Percentiles rank a stretch among this genome's conserved stretches.
phyloP scores from a whole-genome alignment of 1,140 invertebrate genomes.

The Sycophaga agraensis region DNA sequence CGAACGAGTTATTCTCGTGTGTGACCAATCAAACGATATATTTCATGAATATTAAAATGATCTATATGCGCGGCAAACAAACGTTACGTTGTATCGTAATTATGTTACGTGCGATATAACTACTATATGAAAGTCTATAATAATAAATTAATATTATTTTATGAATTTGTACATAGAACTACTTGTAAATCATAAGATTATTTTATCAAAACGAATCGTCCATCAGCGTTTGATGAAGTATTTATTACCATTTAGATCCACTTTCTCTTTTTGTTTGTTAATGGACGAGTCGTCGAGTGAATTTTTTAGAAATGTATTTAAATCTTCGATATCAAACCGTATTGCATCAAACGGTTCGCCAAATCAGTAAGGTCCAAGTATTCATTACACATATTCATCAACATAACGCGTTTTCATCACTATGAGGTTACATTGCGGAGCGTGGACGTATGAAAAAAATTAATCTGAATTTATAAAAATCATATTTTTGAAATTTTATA shows the following conservation, averaged over 20 bases:
- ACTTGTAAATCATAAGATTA: constrained; percentile 39
- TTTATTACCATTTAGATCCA: not conserved
- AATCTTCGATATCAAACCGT: not conserved
- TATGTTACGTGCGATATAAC: constrained; percentile 23
- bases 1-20: not conserved
- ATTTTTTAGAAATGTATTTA: constrained; percentile 2
- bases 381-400: constrained; percentile 1
- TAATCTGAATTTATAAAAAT: not conserved
- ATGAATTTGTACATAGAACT: constrained; percentile 50
- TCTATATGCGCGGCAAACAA: constrained; percentile 4
- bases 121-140: constrained; percentile 43
- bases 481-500: not conserved
- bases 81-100: constrained; percentile 11
- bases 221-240: not conserved
- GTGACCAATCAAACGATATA: constrained; percentile 20
- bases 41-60: constrained; percentile 12
- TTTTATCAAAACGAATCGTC: constrained; percentile 37
- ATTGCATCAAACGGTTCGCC: not conserved
- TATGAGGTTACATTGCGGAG: not conserved
- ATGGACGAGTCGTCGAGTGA: constrained; percentile 5
- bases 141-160: constrained; percentile 53
- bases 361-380: constrained; percentile 15
- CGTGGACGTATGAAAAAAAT: not conserved
- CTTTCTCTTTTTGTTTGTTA: not conserved
- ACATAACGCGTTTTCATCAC: not conserved